Evolutionary conservation across 1,140 invertebrate species (phyloP), one percentile per base, ranked within the genome.

Genomic region (Eupristina koningsbergeri): DNA sequence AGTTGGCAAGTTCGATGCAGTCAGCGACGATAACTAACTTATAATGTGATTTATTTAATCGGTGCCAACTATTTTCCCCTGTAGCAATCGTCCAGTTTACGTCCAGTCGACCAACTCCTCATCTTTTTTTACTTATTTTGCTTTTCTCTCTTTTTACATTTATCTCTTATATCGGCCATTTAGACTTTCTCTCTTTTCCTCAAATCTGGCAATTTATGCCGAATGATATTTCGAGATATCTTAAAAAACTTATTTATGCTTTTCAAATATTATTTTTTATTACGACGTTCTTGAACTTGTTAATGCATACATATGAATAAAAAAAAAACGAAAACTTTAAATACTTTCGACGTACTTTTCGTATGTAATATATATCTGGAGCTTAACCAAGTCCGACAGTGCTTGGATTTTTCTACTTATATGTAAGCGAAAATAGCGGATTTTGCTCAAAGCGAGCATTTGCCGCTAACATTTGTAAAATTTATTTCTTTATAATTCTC

Each of bases 31-130:
- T 86, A 88, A 89, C 89, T 90, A 92, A 92, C 89, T 92, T 92
- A 92, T 92, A 92, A 92, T 92, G 90, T 89, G 91, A 92, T 92
- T 92, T 92, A 90, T 91, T 92, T 92, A 92, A 92, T 92, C 91
- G 90, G 89, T 89, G 90, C 91, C 90, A 91, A 91, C 89, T 90
- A 91, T 89, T 91, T 89, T 90, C 85, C 89, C 89, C 89, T 84
- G 64, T 86, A 85, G 85, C 76, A 69, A 47, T 64, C 58, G 39
- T 80, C 63, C 34, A 13, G 41, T 45, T 34, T 74, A 45, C 73
- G 31, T 74, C 36, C 41, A 47, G 13, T 8, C 58, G 76, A 78
- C 64, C 76, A 41, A 78, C 26, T 39, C n/a, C 31, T 22, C 81
- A 36, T 47, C 50, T 81, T 75, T 31, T 61, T 34, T 39, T 80